Base-by-base conservation (phyloP, 1,140 invertebrate genomes). In the Laupala kohalensis region DNA sequence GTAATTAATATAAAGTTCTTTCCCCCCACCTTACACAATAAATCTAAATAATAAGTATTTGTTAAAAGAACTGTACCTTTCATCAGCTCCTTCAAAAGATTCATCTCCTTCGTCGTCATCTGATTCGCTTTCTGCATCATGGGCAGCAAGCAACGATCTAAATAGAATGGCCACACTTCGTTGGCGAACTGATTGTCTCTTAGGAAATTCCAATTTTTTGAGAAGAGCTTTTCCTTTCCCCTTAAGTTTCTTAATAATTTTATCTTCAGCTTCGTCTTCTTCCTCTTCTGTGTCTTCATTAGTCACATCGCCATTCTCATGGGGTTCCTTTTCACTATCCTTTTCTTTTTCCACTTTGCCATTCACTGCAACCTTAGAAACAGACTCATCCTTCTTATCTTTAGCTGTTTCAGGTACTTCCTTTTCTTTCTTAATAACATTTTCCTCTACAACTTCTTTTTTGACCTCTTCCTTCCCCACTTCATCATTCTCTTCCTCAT, bases 61-160 rank as follows among this genome's bases (percentile, higher is more conserved):
- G 24, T 66, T 13, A n/a, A 6, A 53, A 53, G 9, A 53, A 13
- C 4, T 2, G 15, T 64, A 72, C 70, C 73, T 74, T 28, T 71
- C 73, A 29, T 71, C 72, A 24, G 74, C 74, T 67, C 75, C 76
- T 19, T 79, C 77, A 78, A 74, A 76, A 26, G 76, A 80, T 73
- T 82, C 78, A 29, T 84, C 83, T 26, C 77, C 79, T 25, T 83
- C 80, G 13, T 79, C 79, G 69, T 80, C 78, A 72, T 70, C 77
- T 70, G 84, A 84, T 74, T 86, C 85, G 72, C 83, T 85, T 19
- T 85, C 84, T 25, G 86, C 85, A 29, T 85, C 83, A 26, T 80
- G 81, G 63, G 81, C 80, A 5, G 78, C 79, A 25, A 77, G 71
- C n/a, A 81, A 73, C 37, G 75, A 75, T 66, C 74, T 75, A 62